Percentiles rank a stretch among this genome's conserved stretches.
Conservation (phyloP, 2,888 invertebrate species). For the Ornithoptera alexandrae region DNA sequence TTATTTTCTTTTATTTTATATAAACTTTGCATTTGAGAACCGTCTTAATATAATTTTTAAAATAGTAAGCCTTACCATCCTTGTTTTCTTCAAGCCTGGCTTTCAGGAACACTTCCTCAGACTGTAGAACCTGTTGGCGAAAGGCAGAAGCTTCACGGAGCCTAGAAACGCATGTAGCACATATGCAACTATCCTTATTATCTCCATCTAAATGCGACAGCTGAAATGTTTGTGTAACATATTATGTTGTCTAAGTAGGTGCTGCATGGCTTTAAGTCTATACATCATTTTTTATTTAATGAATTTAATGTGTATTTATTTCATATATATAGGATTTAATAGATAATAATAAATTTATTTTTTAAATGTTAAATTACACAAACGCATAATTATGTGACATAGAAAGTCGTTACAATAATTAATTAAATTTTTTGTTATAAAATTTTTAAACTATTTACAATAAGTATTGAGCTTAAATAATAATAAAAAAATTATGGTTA, state of each 20-base stretch:
- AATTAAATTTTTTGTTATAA: too few species aligned
- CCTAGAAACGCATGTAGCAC: conserved; percentile 62
- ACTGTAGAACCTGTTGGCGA: conserved; percentile 56
- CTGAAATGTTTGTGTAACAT: conserved; percentile 36
- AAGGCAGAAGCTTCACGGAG: conserved; percentile 58
- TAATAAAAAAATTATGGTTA: background rate
- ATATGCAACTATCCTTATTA: conserved; percentile 52
- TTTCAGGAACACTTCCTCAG: conserved; percentile 58
- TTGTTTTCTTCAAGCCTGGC: conserved; percentile 47
- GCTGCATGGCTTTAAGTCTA: too few species aligned
- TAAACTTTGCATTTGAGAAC: background rate
- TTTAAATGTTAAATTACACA: too few species aligned
- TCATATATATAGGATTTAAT: too few species aligned
- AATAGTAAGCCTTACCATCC: conserved; percentile 41
- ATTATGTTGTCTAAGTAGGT: background rate
- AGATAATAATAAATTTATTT: too few species aligned
- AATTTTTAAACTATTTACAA: too few species aligned
- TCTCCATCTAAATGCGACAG: conserved; percentile 59
- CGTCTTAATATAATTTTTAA: background rate
- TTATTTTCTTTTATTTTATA: too few species aligned
- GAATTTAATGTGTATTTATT: too few species aligned
- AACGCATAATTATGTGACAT: too few species aligned
- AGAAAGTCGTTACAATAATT: too few species aligned
- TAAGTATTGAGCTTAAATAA: too few species aligned
- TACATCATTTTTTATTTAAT: too few species aligned